phyloP scores from a whole-genome alignment of 2,888 invertebrate genomes.

The Drosophila mayaguana region DNA sequence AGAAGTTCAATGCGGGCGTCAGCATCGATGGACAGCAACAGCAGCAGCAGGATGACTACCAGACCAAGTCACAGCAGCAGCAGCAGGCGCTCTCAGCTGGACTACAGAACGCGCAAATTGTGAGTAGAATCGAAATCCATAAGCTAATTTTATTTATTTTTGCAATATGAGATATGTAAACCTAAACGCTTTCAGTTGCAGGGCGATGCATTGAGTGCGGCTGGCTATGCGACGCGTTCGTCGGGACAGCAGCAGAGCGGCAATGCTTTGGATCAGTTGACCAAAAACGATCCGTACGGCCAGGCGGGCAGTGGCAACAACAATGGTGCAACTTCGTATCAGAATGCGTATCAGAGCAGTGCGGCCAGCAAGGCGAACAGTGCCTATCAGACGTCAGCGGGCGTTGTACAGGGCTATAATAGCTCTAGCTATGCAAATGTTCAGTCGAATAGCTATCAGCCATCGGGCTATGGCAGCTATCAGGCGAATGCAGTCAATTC shows the following conservation, averaged over 20 bases:
- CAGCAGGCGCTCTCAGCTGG: slow-evolving; percentile 75
- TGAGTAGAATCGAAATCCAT: slow-evolving; percentile 48
- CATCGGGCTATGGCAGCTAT: slow-evolving; percentile 84
- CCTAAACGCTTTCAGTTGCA: slow-evolving; percentile 38
- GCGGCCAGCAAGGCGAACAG: slow-evolving; percentile 80
- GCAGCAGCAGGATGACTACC: slow-evolving; percentile 82
- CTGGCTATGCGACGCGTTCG: slow-evolving; percentile 80
- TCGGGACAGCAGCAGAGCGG: slow-evolving; percentile 75
- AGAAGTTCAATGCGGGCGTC: slow-evolving; percentile 84
- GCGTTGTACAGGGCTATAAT: slow-evolving; percentile 82
- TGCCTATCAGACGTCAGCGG: slow-evolving; percentile 82
- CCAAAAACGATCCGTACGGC: slow-evolving; percentile 84
- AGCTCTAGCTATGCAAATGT: slow-evolving; percentile 84
- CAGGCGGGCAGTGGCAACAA: slow-evolving; percentile 79
- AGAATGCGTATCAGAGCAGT: slow-evolving; percentile 83
- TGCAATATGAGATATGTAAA: background rate
- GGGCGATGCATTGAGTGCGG: slow-evolving; percentile 82
- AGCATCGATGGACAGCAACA: slow-evolving; percentile 82
- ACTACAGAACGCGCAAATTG: slow-evolving; percentile 84
- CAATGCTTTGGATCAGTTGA: slow-evolving; percentile 83
- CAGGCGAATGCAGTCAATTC: slow-evolving; percentile 84
- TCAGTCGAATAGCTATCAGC: slow-evolving; percentile 84
- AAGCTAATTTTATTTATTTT: too few relatives aligned
- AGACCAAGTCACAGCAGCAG: slow-evolving; percentile 82
- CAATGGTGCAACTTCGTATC: slow-evolving; percentile 73